Base-by-base conservation (phyloP, 2,797 vertebrate genomes). In the Dromococcyx pavoninus region DNA sequence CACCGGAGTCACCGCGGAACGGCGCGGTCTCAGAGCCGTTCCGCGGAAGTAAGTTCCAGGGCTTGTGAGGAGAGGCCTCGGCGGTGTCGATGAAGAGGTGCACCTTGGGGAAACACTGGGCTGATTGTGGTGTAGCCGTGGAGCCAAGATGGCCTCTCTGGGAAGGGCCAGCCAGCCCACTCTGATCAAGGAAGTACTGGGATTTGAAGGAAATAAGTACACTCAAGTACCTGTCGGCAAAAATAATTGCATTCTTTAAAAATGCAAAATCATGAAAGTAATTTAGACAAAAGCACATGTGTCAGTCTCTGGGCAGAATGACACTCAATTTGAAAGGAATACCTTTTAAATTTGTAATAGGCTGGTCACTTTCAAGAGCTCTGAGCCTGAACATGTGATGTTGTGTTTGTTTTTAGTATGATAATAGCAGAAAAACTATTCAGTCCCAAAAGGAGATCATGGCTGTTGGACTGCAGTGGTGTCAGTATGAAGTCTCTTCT, bases 1-100 rank as follows among this genome's bases (percentile, higher is more conserved):
- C 0, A 18, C 2, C 0, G 16, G 13, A 2, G 8, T 4, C 3
- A 0, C 2, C 0, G 43, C 3, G 32, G 7, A n/a, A 2, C 7
- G 10, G 1, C 3, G 5, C 3, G 27, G 9, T 2, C 13, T 37
- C 19, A 4, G 9, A 5, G 4, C 3, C 1, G 23, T 12, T 9
- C 10, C 12, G 4, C 23, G 35, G 21, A 27, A n/a, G 12, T 35
- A 11, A 30, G 18, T 23, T 17, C 4, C 6, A 11, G 24, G n/a
- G 22, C 1, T 8, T 39, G 61, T 6, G 22, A 44, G 65, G 24
- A 32, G 72, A 39, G 28, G 27, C 13, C 3, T 6, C 5, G 4
- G 22, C 21, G 10, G 4, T 32, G 43, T 6, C 6, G 3, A 25
- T 9, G 18, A 16, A 30, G 7, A 24, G 23, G 24, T 2, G 18